Evolutionary conservation across 1,140 invertebrate genomes (phyloP).

Genomic region (Matsumurasca onukii): DNA sequence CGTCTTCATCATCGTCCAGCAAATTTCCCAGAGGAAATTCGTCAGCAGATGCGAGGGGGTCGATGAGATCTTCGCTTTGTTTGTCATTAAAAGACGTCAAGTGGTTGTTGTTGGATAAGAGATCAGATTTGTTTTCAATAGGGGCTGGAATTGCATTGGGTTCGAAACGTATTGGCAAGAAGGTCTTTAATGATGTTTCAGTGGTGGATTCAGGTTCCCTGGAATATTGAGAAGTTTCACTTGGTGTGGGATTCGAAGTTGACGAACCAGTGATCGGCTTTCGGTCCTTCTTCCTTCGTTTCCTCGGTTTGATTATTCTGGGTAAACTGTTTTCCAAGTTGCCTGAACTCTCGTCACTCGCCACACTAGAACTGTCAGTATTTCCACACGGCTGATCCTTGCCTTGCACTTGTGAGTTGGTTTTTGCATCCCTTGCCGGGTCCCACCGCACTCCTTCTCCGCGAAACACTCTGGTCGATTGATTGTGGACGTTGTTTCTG

Average conservation of each 20-base stretch:
- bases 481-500: constrained; percentile 42
- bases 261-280: constrained; percentile 53
- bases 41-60: constrained; percentile 34
- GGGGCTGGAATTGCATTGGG: constrained; percentile 37
- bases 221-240: constrained; percentile 42
- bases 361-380: constrained; percentile 67
- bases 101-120: constrained; percentile 3
- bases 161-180: constrained; percentile 46
- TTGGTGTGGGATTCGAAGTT: constrained; percentile 41
- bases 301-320: constrained; percentile 84
- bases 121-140: constrained; percentile 38
- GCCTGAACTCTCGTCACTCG: constrained; percentile 73
- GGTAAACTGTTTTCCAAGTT: constrained; percentile 77
- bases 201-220: constrained; percentile 32
- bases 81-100: constrained; percentile 18
- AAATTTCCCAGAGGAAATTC: constrained; percentile 32
- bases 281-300: constrained; percentile 84
- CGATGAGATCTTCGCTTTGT: constrained; percentile 39
- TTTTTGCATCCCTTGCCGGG: constrained; percentile 33
- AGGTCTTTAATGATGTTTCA: constrained; percentile 47
- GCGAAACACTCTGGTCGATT: constrained; percentile 39
- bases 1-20: constrained; percentile 45
- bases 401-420: constrained; percentile 23
- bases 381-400: constrained; percentile 41
- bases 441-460: constrained; percentile 44